These are phyloP conservation scores for Cynaeus angustus DNA, from an alignment of 2,888 invertebrate genomes.

Conservation along the genomic window DNA sequence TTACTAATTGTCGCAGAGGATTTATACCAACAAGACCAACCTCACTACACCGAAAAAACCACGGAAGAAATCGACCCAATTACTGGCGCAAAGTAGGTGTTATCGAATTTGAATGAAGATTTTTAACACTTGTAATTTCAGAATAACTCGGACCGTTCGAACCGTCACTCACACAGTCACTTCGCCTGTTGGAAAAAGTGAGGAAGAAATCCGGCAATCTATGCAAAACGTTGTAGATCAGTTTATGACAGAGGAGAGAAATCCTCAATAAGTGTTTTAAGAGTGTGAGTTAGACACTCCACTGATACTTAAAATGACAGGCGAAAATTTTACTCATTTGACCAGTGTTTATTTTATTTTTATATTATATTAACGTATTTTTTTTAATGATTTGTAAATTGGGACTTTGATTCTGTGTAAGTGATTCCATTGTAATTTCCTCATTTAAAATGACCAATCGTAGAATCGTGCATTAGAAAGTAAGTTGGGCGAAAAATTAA, in stretches of 20 bases:
- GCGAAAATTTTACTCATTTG: constrained; percentile 14
- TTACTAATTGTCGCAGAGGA: constrained; percentile 72
- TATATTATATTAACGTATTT: constrained; percentile 7
- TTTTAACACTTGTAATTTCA: constrained; percentile 57
- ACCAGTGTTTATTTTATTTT: constrained; percentile 30
- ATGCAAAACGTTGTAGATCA: constrained; percentile 75
- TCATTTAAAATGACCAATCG: constrained; percentile 56
- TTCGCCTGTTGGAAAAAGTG: constrained; percentile 60
- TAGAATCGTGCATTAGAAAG: constrained; percentile 56
- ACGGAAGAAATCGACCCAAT: constrained; percentile 73
- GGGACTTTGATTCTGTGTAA: constrained; percentile 21
- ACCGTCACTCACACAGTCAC: constrained; percentile 70
- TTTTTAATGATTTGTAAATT: constrained; percentile 18
- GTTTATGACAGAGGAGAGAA: constrained; percentile 74
- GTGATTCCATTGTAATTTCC: constrained; percentile 45
- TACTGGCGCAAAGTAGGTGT: constrained; percentile 73
- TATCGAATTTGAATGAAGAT: not conserved
- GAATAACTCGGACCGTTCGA: constrained; percentile 73
- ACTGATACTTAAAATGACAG: constrained; percentile 41
- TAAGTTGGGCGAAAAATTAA: constrained; percentile 34
- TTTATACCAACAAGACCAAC: constrained; percentile 76
- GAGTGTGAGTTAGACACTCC: constrained; percentile 1
- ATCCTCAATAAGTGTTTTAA: constrained; percentile 64
- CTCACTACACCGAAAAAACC: constrained; percentile 73
- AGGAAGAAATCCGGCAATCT: constrained; percentile 71